Base-by-base conservation (phyloP, 2,888 invertebrate genomes). In the Lepidochrysops patricia region DNA sequence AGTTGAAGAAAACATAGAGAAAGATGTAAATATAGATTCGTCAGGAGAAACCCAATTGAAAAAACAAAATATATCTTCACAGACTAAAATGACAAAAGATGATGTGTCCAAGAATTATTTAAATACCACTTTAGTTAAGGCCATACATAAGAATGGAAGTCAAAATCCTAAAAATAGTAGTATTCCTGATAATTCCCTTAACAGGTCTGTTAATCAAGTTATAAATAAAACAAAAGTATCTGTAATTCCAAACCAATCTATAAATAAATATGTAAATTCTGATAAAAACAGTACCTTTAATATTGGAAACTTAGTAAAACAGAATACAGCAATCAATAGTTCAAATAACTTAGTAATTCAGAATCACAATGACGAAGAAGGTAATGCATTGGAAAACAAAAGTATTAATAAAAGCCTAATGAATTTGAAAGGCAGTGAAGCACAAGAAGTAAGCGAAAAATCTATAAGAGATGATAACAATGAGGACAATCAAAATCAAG, bases 381-480 rank as follows among this genome's bases (percentile, higher is more conserved):
- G 49, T 49, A 35, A 61, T 15, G 49, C 61, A n/a, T 61, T 67
- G 27, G 65, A 67, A 37, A 61, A 67, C n/a, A 61, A 66, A 27
- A 35, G 19, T 13, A 27, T 7, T 26, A 27, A 15, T 26, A 57
- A 19, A 54, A 54, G 27, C 12, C 15, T 27, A n/a, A 4, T 13
- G 4, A 19, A 29, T 27, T 15, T 15, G 12, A 12, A 15, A 27
- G 9, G 15, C 2, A 19, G 13, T 43, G 2, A 49, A 43, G 15
- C 4, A 26, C 52, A 52, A 19, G 62, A 64, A 58, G 57, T 67
- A 57, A 54, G 25, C 29, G 26, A 34, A 32, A 19, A 43, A 19
- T 43, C 19, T 19, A 43, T 1, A 7, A 9, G 19, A 43, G 12
- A 43, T 12, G 19, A 43, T 43, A 5, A 23, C 4, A 9, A 23